phyloP scores from a whole-genome alignment of 2,113 vertebrate genomes.

The Sphaerodactylus townsendi region DNA sequence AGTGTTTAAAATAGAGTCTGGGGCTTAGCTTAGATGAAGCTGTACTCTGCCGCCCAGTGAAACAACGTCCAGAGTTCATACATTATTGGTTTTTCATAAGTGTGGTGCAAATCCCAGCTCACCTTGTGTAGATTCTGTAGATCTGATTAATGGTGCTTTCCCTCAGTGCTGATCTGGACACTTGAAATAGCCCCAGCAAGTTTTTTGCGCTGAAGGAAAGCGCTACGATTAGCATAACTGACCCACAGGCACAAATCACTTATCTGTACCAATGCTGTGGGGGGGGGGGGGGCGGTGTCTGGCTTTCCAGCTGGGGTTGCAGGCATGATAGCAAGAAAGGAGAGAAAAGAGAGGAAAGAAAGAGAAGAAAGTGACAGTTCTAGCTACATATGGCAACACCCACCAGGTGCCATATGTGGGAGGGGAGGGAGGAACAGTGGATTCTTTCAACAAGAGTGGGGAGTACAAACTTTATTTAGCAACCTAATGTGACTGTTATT shows the following conservation, averaged over 20 bases:
- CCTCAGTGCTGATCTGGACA: too few species aligned
- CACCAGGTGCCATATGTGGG: neutral
- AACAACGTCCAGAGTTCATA: neutral
- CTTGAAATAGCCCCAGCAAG: too few species aligned
- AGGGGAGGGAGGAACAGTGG: neutral
- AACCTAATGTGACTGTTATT: constrained; percentile 20
- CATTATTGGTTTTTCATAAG: neutral
- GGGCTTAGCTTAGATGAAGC: too few species aligned
- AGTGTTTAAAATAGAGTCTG: neutral
- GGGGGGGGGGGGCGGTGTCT: neutral
- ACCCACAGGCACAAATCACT: neutral
- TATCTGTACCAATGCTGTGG: neutral
- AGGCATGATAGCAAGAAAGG: neutral
- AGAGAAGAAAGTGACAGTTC: neutral
- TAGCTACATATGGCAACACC: neutral
- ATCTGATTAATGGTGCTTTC: too few species aligned
- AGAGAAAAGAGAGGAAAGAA: neutral
- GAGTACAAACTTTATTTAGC: constrained; percentile 18
- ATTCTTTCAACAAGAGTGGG: neutral
- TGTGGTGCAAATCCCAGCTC: too few species aligned
- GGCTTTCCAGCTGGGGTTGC: neutral
- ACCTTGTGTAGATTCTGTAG: too few species aligned
- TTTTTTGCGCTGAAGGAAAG: too few species aligned
- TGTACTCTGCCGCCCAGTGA: neutral
- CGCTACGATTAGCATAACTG: too few species aligned